Conservation (phyloP, 2,797 vertebrate species). For the Phaenicophaeus curvirostris region DNA sequence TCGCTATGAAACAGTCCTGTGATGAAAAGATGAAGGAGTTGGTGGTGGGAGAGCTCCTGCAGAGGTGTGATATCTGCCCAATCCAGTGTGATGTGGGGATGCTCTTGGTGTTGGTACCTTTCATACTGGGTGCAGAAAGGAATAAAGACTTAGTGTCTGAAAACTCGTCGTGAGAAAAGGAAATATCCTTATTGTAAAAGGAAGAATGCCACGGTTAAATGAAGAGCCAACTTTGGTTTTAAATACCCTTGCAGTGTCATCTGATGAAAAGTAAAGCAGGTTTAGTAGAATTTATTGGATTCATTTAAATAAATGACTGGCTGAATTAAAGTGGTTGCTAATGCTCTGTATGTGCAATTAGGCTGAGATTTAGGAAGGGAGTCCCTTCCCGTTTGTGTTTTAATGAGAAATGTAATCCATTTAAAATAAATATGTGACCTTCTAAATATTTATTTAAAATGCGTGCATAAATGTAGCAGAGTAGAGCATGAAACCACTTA, state of each 20-base stretch:
- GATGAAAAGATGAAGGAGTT: background rate
- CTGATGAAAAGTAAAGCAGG: background rate
- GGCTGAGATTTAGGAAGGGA: background rate
- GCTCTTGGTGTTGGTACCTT: background rate
- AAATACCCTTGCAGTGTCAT: background rate
- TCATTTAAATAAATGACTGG: too few relatives aligned
- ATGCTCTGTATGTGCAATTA: background rate
- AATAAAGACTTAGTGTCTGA: background rate
- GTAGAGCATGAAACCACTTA: background rate
- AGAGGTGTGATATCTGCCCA: background rate
- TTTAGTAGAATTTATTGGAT: background rate
- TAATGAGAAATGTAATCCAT: background rate
- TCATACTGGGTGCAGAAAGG: background rate
- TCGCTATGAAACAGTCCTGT: background rate
- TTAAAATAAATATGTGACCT: background rate
- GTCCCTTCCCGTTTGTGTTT: background rate
- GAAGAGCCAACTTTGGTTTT: background rate
- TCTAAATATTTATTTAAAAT: background rate
- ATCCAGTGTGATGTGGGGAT: background rate
- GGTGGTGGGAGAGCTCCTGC: background rate
- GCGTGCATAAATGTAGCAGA: background rate
- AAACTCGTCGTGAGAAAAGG: background rate
- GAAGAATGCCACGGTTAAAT: background rate
- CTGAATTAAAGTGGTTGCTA: background rate
- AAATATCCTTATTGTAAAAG: background rate